phyloP scores from a whole-genome alignment of 2,888 invertebrate genomes.

The Dascillus cervinus region DNA sequence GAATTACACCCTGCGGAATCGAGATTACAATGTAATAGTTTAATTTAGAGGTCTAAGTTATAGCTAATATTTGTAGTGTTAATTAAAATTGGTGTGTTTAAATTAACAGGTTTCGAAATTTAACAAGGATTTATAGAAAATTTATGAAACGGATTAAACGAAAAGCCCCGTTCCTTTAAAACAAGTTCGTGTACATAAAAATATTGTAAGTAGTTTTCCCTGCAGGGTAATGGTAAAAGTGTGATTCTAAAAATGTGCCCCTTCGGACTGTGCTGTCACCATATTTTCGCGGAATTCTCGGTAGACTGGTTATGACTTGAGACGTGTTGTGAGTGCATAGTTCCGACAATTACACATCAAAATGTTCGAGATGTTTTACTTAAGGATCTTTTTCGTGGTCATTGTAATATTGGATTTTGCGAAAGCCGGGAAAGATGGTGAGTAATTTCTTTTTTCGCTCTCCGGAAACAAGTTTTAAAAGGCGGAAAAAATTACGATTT shows the following conservation, averaged over 20 bases:
- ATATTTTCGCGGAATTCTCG: constrained; percentile 8
- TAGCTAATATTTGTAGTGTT: too few species aligned
- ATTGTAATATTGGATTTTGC: constrained; percentile 21
- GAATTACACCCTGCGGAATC: too few species aligned
- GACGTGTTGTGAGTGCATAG: constrained; percentile 10
- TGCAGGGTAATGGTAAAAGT: constrained; percentile 4
- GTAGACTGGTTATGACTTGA: constrained; percentile 10
- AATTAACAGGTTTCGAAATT: too few species aligned
- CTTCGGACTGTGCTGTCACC: constrained; percentile 5
- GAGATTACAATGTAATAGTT: too few species aligned
- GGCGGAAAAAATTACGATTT: constrained; percentile 1
- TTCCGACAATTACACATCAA: too few species aligned
- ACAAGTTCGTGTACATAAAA: constrained; percentile 5
- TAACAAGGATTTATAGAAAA: too few species aligned
- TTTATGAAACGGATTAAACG: too few species aligned
- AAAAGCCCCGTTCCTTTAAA: too few species aligned
- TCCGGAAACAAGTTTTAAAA: constrained; percentile 1
- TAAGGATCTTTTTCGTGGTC: too few species aligned
- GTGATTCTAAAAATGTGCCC: constrained; percentile 8
- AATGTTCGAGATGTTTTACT: constrained; percentile 8
- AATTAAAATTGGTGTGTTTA: too few species aligned
- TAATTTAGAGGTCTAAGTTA: too few species aligned
- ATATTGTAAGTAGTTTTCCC: constrained; percentile 5
- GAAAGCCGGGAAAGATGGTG: constrained; percentile 25
- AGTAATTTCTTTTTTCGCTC: constrained; percentile 12